A percentile compares a stretch with the other conserved stretches of the same genome.
phyloP scores from a whole-genome alignment of 2,888 invertebrate species.

The Cantharis lateralis region DNA sequence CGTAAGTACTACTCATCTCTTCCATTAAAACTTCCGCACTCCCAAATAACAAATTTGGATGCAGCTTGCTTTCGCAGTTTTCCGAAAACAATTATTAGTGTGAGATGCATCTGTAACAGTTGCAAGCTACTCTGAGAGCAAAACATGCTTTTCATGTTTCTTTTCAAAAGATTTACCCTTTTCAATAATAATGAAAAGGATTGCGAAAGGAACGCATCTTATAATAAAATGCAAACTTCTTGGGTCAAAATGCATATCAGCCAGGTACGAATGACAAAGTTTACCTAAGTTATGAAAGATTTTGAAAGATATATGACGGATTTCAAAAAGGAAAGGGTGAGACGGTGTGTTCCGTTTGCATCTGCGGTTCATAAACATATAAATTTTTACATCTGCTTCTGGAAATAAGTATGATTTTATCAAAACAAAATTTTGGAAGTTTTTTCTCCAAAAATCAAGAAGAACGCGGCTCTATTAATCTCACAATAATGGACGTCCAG shows the following conservation, averaged over 20 bases:
- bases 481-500: background rate
- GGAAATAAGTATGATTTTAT: background rate
- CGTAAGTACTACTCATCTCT: background rate
- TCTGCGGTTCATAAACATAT: slow-evolving; percentile 6
- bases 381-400: slow-evolving; percentile 8
- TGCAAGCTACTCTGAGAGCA: slow-evolving; percentile 3
- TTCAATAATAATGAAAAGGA: slow-evolving; percentile 1
- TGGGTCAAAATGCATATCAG: background rate
- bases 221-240: slow-evolving; percentile 2
- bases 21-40: background rate
- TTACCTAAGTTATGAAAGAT: slow-evolving; percentile 13
- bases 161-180: slow-evolving; percentile 3
- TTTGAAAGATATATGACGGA: background rate
- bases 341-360: background rate
- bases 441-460: background rate
- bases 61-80: slow-evolving; percentile 8
- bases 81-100: background rate
- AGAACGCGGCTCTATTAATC: background rate
- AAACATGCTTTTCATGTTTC: slow-evolving; percentile 8
- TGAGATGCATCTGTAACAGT: slow-evolving; percentile 8
- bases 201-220: slow-evolving; percentile 15
- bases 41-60: slow-evolving; percentile 8
- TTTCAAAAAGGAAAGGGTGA: slow-evolving; percentile 1
- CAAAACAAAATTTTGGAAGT: too few relatives aligned
- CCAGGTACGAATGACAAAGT: slow-evolving; percentile 9